Percentiles rank a stretch among this genome's conserved stretches.
Conservation (phyloP, 2,888 invertebrate species). For the Labia minor region DNA sequence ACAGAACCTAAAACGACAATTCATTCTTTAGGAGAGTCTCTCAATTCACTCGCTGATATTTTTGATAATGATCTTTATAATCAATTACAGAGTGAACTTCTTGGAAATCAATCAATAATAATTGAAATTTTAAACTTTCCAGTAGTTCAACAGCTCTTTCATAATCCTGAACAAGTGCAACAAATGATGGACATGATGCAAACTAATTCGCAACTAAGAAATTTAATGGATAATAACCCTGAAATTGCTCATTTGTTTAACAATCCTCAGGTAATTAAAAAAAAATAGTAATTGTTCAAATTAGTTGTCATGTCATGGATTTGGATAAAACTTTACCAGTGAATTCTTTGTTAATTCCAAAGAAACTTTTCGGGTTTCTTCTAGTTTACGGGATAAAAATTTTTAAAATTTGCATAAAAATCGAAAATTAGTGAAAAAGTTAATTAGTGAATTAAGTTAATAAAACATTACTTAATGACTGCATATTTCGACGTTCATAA, state of each 20-base stretch:
- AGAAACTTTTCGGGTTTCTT: no score
- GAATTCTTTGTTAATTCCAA: no score
- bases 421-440: no score
- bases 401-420: no score
- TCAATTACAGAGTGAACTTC: neutral
- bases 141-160: neutral
- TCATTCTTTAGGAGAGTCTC: no score
- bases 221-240: neutral
- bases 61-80: neutral
- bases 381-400: no score
- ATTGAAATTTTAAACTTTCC: neutral
- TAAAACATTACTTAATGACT: no score
- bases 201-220: neutral
- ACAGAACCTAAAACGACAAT: neutral
- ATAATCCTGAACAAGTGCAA: neutral
- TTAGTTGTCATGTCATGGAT: no score
- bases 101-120: neutral
- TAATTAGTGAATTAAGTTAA: no score
- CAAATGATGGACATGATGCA: neutral
- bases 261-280: neutral
- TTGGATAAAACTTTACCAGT: no score
- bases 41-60: no score
- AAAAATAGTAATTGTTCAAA: neutral
- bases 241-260: neutral
- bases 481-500: no score